Evolutionary conservation across 1,140 invertebrate species (phyloP).

Genomic region (Tachypleus tridentatus): DNA sequence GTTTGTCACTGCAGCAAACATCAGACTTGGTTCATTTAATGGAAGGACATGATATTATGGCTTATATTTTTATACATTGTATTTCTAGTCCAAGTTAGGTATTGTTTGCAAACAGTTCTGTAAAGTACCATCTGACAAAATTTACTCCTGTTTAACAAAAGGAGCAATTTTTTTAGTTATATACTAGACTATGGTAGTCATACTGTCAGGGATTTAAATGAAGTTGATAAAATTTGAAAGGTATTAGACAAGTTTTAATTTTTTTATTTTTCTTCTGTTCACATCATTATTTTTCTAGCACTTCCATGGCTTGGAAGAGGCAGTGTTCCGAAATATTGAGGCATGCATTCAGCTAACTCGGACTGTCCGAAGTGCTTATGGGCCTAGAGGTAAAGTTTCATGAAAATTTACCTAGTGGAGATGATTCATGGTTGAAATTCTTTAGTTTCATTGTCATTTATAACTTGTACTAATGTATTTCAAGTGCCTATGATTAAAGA

Average conservation of each 20-base stretch:
- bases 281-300: constrained; percentile 41
- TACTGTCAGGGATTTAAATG: background rate
- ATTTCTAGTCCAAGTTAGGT: no score
- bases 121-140: background rate
- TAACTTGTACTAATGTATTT: no score
- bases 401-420: background rate
- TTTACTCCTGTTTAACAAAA: background rate
- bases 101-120: background rate
- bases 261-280: background rate
- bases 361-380: constrained; percentile 87
- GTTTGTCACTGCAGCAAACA: no score
- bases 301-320: constrained; percentile 93
- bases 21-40: no score
- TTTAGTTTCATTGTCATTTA: no score
- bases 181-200: background rate
- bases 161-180: background rate
- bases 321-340: constrained; percentile 86
- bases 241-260: background rate
- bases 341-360: constrained; percentile 92
- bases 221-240: background rate
- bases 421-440: no score
- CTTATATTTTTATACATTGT: no score
- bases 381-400: constrained; percentile 54
- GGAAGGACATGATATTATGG: no score
- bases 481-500: no score